phyloP scores from a whole-genome alignment of 1,140 invertebrate genomes.

The Formica selysi region DNA sequence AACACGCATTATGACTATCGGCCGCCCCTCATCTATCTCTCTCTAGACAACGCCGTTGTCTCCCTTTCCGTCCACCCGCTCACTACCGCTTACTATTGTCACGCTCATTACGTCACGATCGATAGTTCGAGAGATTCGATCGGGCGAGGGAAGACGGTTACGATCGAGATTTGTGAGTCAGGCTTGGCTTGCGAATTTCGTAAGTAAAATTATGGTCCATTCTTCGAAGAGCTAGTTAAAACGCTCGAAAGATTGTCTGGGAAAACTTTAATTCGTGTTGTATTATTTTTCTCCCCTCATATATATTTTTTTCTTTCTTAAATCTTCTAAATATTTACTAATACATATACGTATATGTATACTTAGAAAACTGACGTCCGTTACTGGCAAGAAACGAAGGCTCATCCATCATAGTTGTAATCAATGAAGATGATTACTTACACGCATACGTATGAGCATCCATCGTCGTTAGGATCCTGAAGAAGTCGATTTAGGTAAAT shows the following conservation, averaged over 20 bases:
- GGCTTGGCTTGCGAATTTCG: not conserved
- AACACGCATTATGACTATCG: slow-evolving; percentile 53
- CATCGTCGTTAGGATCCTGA: not conserved
- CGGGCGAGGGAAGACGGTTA: slow-evolving; percentile 15
- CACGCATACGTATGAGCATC: not conserved
- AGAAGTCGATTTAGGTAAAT: slow-evolving; percentile 13
- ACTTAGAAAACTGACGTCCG: not conserved
- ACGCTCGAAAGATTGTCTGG: not conserved
- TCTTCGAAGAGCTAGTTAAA: slow-evolving; percentile 6
- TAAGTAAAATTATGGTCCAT: not conserved
- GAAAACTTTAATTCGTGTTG: slow-evolving; percentile 15
- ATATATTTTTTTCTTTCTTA: not conserved
- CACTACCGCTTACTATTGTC: slow-evolving; percentile 27
- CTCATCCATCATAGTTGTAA: slow-evolving; percentile 14
- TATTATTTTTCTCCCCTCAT: not conserved
- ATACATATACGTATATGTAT: not conserved
- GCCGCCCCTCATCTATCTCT: slow-evolving; percentile 13
- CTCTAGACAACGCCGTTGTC: slow-evolving; percentile 29
- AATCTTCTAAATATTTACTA: not conserved
- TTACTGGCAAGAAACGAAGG: not conserved
- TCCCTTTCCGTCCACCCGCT: slow-evolving; percentile 1
- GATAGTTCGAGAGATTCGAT: slow-evolving; percentile 31
- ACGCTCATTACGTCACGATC: slow-evolving; percentile 59
- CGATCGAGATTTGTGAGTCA: slow-evolving; percentile 26
- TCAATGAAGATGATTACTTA: slow-evolving; percentile 12